Percentiles rank a stretch among this genome's conserved stretches.
These are phyloP conservation scores for Sylvicapra grimmia DNA, from an alignment of 2,113 vertebrate genomes.

Conservation along the genomic window DNA sequence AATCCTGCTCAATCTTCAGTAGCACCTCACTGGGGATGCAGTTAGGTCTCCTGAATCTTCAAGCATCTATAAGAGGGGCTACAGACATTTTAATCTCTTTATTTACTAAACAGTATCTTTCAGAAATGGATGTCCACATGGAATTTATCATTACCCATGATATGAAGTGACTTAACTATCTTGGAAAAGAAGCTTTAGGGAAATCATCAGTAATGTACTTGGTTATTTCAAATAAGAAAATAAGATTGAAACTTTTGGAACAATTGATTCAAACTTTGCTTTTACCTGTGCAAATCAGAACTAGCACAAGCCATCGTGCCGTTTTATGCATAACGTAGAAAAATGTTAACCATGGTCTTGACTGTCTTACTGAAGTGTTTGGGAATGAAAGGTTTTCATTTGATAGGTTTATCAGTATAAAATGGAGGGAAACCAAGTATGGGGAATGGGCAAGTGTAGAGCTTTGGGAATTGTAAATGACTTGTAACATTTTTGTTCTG, in stretches of 20 bases:
- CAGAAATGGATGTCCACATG: neutral
- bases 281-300: neutral
- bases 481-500: neutral
- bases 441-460: neutral
- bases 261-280: neutral
- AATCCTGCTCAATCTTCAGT: neutral
- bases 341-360: neutral
- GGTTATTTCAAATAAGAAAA: neutral
- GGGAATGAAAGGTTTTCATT: neutral
- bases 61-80: neutral
- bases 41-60: neutral
- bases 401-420: conserved; percentile 28
- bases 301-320: neutral
- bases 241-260: neutral
- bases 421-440: neutral
- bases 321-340: neutral
- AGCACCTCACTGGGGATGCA: neutral
- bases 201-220: neutral
- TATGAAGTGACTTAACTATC: neutral
- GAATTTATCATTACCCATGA: neutral
- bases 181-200: neutral
- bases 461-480: neutral
- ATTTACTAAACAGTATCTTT: neutral
- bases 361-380: neutral
- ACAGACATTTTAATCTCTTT: neutral